Conservation (phyloP, 1,140 invertebrate genomes). For the Agrilus planipennis region DNA sequence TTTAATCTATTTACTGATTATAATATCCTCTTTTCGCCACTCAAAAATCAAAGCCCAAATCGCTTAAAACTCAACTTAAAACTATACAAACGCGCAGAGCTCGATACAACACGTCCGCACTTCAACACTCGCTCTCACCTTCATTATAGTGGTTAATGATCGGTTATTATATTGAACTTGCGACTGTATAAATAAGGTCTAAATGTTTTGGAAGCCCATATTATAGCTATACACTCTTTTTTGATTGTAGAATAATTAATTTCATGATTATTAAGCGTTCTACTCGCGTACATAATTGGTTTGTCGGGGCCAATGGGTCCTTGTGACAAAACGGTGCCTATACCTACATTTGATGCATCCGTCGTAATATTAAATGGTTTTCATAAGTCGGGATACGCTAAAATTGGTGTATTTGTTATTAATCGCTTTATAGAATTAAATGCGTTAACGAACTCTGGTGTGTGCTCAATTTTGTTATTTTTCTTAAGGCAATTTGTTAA, state of each 20-base stretch:
- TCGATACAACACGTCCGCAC: too few species aligned
- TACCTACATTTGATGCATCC: conserved; percentile 26
- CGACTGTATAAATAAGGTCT: not conserved
- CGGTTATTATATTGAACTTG: not conserved
- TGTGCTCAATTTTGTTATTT: too few species aligned
- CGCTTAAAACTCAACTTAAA: too few species aligned
- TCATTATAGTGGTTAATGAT: not conserved
- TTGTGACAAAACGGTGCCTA: conserved; percentile 31
- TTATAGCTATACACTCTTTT: not conserved
- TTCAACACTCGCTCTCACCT: too few species aligned
- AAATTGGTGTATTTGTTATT: not conserved
- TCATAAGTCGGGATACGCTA: not conserved
- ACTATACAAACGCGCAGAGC: too few species aligned
- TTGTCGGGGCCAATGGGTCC: conserved; percentile 14
- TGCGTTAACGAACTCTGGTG: too few species aligned
- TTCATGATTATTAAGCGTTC: conserved; percentile 3
- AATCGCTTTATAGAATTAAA: too few species aligned
- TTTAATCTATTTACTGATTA: too few species aligned
- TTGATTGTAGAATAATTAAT: conserved; percentile 2
- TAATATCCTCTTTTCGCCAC: too few species aligned
- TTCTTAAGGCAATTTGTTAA: too few species aligned
- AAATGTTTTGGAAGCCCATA: not conserved
- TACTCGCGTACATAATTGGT: conserved; percentile 23
- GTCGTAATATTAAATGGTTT: conserved; percentile 25
- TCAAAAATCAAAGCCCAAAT: too few species aligned